Conservation (phyloP, 2,797 vertebrate species). For the Triplophysa bombifrons region DNA sequence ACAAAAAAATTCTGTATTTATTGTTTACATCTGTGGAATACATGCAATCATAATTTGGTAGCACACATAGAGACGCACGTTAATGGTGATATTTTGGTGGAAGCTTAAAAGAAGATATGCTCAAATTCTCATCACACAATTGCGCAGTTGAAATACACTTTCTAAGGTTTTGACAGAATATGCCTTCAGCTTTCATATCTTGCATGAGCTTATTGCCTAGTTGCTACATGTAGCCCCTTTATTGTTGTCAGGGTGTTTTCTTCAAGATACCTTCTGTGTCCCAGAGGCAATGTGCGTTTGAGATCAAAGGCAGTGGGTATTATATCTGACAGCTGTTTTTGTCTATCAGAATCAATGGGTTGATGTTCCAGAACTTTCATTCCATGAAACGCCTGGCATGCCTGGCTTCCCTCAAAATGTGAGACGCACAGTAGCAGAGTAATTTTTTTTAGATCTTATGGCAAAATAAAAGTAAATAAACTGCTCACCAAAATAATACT, state of each 20-base stretch:
- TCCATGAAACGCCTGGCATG: constrained; percentile 20
- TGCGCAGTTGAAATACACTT: constrained; percentile 1
- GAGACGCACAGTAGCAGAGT: constrained; percentile 4
- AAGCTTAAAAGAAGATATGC: not conserved
- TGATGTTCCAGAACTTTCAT: constrained; percentile 50
- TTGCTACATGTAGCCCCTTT: constrained; percentile 33
- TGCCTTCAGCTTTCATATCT: constrained; percentile 15
- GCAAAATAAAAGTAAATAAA: not conserved
- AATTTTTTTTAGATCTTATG: constrained; percentile 2
- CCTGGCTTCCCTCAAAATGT: constrained; percentile 19
- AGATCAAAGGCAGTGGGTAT: constrained; percentile 58
- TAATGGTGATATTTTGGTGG: not conserved
- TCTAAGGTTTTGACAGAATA: constrained; percentile 11
- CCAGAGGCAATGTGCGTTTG: constrained; percentile 41
- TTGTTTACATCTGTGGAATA: too few species aligned
- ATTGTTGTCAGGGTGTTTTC: constrained; percentile 49
- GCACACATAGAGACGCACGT: not conserved
- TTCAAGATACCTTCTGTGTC: constrained; percentile 52
- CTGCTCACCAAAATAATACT: not conserved
- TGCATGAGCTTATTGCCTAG: constrained; percentile 35
- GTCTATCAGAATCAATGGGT: constrained; percentile 52
- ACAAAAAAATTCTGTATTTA: too few species aligned
- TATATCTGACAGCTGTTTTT: constrained; percentile 57
- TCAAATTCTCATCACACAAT: not conserved
- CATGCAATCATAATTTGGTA: too few species aligned